Conservation (phyloP, 23 tunicate genomes). For the Trididemnum clinides region DNA sequence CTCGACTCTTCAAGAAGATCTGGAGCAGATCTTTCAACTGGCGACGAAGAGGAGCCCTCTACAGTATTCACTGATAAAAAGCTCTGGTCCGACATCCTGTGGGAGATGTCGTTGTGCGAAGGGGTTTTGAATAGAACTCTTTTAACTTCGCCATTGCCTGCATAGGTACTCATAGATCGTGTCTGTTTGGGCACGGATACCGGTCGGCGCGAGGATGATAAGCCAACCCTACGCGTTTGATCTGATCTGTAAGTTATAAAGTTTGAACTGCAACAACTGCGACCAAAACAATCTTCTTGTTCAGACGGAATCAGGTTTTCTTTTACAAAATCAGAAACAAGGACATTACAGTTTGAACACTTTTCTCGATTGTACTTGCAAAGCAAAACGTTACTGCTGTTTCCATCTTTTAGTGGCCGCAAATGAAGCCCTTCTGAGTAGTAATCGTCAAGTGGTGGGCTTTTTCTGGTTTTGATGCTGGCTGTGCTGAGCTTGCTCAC, state of each 20-base stretch:
- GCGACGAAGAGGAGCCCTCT: neutral
- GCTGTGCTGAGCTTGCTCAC: constrained; percentile 23
- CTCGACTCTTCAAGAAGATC: neutral
- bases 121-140: neutral
- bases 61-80: neutral
- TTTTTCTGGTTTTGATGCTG: constrained; percentile 5
- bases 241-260: neutral
- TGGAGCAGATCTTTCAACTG: neutral
- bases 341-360: neutral
- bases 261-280: neutral
- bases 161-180: neutral
- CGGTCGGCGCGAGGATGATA: neutral
- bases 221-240: neutral
- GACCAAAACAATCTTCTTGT: neutral
- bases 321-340: too few relatives aligned
- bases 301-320: neutral
- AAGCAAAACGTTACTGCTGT: neutral
- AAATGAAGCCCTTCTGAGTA: neutral
- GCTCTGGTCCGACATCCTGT: neutral
- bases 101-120: constrained; percentile 1
- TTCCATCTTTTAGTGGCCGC: neutral
- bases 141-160: neutral
- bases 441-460: neutral
- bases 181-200: neutral
- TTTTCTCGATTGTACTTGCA: neutral